Evolutionary conservation across 2,888 invertebrate species (phyloP).

Genomic region (Autographa pulchrina): DNA sequence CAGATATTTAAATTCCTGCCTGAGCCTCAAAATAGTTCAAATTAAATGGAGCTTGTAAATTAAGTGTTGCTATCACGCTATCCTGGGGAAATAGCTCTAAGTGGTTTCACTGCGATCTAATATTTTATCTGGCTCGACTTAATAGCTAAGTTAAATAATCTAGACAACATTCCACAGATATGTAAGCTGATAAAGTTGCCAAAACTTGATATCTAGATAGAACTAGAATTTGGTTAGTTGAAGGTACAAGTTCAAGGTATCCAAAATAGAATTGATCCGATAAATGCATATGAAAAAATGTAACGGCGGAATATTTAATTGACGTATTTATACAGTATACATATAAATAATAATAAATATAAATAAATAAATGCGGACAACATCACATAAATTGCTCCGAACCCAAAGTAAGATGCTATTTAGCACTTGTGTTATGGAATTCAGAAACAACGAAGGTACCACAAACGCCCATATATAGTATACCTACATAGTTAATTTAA

Average conservation of each 20-base stretch:
- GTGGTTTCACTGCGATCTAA: conserved; percentile 82
- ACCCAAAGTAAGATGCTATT: too few relatives aligned
- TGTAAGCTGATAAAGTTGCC: conserved; percentile 38
- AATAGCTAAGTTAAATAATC: conserved; percentile 58
- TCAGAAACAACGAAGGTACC: too few relatives aligned
- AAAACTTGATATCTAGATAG: conserved; percentile 34
- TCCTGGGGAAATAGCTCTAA: conserved; percentile 85
- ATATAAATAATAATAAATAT: too few relatives aligned
- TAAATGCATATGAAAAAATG: conserved; percentile 20
- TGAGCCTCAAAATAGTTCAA: conserved; percentile 84
- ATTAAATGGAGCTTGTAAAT: conserved; percentile 87
- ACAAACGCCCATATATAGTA: too few relatives aligned
- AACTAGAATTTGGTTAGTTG: conserved; percentile 42
- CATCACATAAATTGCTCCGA: too few relatives aligned
- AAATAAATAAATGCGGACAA: too few relatives aligned
- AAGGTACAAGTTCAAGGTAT: conserved; percentile 36
- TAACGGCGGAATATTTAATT: not conserved
- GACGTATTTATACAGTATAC: too few relatives aligned
- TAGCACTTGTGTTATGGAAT: too few relatives aligned
- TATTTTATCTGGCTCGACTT: conserved; percentile 75
- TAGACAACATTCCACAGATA: conserved; percentile 47
- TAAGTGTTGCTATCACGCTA: conserved; percentile 89
- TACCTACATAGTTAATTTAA: not conserved
- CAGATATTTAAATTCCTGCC: conserved; percentile 83
- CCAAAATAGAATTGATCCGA: conserved; percentile 32